phyloP scores from a whole-genome alignment of 2,888 invertebrate genomes.

The Pemphredon lugubris region DNA sequence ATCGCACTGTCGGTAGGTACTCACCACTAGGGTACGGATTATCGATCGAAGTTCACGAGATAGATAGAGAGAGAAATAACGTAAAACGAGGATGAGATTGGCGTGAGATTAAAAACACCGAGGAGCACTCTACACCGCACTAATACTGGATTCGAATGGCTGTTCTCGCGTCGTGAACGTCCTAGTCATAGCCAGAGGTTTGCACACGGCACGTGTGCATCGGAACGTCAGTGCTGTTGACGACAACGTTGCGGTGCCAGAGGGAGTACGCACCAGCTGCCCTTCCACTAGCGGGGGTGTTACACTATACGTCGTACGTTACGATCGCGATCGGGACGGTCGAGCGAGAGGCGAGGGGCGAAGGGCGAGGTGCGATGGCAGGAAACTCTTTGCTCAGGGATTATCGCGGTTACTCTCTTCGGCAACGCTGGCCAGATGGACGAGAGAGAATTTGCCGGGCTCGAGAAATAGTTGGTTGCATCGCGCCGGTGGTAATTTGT shows the following conservation, averaged over 20 bases:
- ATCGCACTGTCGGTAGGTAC: conserved; percentile 36
- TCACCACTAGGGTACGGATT: conserved; percentile 58
- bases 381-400: too few species aligned
- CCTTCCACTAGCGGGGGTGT: conserved; percentile 55
- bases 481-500: not conserved
- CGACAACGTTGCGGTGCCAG: conserved; percentile 62
- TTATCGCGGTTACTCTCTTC: too few species aligned
- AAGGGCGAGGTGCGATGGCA: too few species aligned
- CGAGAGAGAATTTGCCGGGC: too few species aligned
- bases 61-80: conserved; percentile 25
- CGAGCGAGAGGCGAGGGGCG: too few species aligned
- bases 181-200: conserved; percentile 80
- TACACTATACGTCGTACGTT: conserved; percentile 45
- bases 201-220: conserved; percentile 81
- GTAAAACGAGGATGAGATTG: conserved; percentile 13
- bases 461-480: too few species aligned
- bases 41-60: conserved; percentile 56
- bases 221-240: conserved; percentile 74
- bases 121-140: conserved; percentile 80
- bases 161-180: conserved; percentile 76
- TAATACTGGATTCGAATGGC: conserved; percentile 81
- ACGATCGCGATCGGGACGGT: not conserved
- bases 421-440: too few species aligned
- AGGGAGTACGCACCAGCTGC: conserved; percentile 49
- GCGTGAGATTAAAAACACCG: conserved; percentile 61